Evolutionary conservation across 2,113 vertebrate species (phyloP).

Genomic region (Panthera leo): DNA sequence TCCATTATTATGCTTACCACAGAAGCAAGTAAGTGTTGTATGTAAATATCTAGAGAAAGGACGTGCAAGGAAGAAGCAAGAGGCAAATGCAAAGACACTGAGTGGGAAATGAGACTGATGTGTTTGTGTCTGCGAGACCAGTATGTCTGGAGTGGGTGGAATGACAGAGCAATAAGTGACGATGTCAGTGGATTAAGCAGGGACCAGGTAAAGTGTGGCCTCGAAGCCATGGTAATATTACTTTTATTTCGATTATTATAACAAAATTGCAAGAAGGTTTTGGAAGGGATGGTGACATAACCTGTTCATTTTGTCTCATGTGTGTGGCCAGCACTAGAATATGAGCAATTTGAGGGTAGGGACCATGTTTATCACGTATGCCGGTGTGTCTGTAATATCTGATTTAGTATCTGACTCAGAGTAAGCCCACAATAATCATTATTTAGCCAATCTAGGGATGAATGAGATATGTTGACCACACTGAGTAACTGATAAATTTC

Average conservation of each 20-base stretch:
- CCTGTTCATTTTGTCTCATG: not conserved
- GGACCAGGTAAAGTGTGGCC: not conserved
- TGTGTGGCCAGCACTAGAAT: not conserved
- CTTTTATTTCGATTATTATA: not conserved
- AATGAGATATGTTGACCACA: not conserved
- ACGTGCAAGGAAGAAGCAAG: not conserved
- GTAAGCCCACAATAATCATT: not conserved
- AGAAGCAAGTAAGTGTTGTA: not conserved
- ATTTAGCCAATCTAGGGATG: not conserved
- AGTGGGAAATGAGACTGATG: not conserved
- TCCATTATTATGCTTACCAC: not conserved
- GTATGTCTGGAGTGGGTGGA: not conserved
- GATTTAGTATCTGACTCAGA: not conserved
- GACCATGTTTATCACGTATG: not conserved
- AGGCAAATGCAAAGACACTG: not conserved
- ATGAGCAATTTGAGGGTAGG: not conserved
- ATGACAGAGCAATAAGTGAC: not conserved
- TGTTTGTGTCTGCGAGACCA: not conserved
- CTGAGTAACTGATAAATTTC: not conserved
- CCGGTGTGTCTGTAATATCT: not conserved
- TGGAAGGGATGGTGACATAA: not conserved
- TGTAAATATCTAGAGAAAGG: not conserved
- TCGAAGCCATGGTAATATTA: not conserved
- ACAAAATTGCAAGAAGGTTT: not conserved
- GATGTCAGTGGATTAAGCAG: not conserved